Conservation (phyloP, 1,140 invertebrate genomes). For the Leptestheria dahalacensis region DNA sequence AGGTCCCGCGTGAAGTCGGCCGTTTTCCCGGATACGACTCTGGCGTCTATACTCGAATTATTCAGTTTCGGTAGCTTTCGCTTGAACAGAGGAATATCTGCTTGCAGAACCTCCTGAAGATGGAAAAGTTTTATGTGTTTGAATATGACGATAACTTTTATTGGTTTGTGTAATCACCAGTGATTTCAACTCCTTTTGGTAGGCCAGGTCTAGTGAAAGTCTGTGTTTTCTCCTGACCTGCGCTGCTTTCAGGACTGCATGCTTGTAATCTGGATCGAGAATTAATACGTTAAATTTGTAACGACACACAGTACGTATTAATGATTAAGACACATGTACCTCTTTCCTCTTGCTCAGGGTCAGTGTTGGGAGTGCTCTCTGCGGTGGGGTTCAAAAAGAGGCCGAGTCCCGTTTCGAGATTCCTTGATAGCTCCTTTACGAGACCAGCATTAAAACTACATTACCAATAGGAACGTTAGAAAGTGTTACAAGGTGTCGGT, state of each 20-base stretch:
- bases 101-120: neutral
- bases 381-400: neutral
- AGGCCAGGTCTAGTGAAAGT: neutral
- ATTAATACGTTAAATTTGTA: no score
- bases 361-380: neutral
- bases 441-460: neutral
- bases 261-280: neutral
- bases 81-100: neutral
- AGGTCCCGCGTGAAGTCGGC: no score
- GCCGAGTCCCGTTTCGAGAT: neutral
- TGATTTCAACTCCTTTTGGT: neutral
- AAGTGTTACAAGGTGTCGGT: neutral
- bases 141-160: no score
- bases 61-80: neutral
- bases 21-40: no score
- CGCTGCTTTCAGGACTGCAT: neutral
- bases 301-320: no score
- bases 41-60: no score
- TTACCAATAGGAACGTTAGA: neutral
- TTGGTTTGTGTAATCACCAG: no score
- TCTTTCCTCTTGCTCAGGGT: neutral
- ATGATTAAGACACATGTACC: no score
- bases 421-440: neutral
- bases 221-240: neutral
- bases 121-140: no score